phyloP scores from a whole-genome alignment of 2,797 vertebrate species.

The Falco concolor region DNA sequence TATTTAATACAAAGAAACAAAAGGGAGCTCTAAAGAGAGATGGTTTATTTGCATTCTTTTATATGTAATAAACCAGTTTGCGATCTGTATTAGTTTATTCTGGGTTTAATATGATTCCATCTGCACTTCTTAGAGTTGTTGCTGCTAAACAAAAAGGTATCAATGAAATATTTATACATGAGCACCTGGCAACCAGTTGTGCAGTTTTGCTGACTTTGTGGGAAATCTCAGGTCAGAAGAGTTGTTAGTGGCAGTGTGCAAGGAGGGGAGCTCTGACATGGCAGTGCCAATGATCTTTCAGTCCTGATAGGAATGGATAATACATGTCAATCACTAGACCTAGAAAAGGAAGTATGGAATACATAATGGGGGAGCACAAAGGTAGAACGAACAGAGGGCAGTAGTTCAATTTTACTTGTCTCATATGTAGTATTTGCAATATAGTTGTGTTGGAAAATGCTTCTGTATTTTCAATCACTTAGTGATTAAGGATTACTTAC shows the following conservation, averaged over 20 bases:
- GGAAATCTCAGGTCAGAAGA: not conserved
- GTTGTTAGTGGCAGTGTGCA: not conserved
- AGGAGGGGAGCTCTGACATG: not conserved
- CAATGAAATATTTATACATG: constrained; percentile 2
- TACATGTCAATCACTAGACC: not conserved
- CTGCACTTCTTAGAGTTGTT: constrained; percentile 36
- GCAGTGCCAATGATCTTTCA: not conserved
- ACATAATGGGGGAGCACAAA: not conserved
- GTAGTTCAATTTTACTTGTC: not conserved
- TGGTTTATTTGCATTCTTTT: not conserved
- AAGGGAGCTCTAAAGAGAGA: not conserved
- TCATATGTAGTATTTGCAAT: not conserved
- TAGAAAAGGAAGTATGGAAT: not conserved
- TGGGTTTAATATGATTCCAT: constrained; percentile 19
- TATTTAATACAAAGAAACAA: not conserved
- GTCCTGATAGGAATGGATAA: not conserved
- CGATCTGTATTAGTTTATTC: constrained; percentile 22
- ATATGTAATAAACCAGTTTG: not conserved
- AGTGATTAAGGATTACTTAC: not conserved
- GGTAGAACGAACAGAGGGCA: not conserved
- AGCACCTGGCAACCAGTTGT: not conserved
- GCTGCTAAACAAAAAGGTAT: constrained; percentile 15
- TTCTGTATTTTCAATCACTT: not conserved
- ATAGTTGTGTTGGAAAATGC: not conserved
- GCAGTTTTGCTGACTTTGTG: not conserved